phyloP scores from a whole-genome alignment of 2,888 invertebrate genomes.

The Apamea sordens region DNA sequence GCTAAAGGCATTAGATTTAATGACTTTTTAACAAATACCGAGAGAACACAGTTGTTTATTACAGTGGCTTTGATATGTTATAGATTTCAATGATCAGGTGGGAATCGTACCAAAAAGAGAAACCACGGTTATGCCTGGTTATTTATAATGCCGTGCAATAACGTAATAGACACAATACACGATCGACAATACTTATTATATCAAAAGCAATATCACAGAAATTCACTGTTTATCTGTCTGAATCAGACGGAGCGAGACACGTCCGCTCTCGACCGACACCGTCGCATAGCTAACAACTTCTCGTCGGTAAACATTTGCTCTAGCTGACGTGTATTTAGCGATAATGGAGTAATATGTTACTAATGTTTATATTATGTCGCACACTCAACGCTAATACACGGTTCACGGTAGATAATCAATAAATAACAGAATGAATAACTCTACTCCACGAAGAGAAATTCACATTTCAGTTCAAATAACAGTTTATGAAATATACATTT shows the following conservation, averaged over 20 bases:
- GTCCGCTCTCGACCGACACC: slow-evolving; percentile 68
- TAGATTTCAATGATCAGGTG: slow-evolving; percentile 4
- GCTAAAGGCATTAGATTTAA: neutral
- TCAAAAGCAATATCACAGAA: slow-evolving; percentile 40
- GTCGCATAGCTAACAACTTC: slow-evolving; percentile 75
- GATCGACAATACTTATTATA: slow-evolving; percentile 3
- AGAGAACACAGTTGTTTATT: neutral
- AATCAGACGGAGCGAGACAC: slow-evolving; percentile 61
- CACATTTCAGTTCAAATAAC: slow-evolving; percentile 22
- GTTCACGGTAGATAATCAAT: slow-evolving; percentile 77
- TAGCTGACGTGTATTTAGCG: slow-evolving; percentile 80
- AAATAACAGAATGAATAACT: slow-evolving; percentile 63
- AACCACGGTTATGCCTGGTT: neutral
- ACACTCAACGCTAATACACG: slow-evolving; percentile 77
- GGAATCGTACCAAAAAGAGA: neutral
- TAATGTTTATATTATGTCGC: slow-evolving; percentile 82
- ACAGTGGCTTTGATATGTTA: slow-evolving; percentile 14
- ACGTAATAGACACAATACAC: slow-evolving; percentile 21
- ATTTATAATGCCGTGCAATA: slow-evolving; percentile 1
- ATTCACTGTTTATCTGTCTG: slow-evolving; percentile 52
- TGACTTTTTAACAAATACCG: neutral
- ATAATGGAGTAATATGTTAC: slow-evolving; percentile 83
- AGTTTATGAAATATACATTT: slow-evolving; percentile 35
- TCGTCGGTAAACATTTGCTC: slow-evolving; percentile 80
- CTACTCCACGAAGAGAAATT: slow-evolving; percentile 42